Evolutionary conservation across 1,140 invertebrate species (phyloP), one percentile per base, ranked within the genome.

Genomic region (Cardiocondyla obscurior): DNA sequence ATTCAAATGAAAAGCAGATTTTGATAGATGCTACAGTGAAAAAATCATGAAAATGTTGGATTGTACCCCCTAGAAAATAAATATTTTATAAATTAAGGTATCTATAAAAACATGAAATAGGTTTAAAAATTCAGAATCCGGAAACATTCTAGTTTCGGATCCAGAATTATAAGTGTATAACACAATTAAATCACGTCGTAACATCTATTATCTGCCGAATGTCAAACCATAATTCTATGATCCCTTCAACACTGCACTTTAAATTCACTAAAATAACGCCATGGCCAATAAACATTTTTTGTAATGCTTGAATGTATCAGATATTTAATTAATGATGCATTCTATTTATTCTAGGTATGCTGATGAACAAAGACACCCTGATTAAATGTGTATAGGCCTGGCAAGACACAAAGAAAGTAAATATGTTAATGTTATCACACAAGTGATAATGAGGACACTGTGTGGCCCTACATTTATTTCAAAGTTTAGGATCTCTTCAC

Each of bases 361-460:
- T 88, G n/a, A n/a, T n/a, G n/a, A 90, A 87, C 87, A 88, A 85
- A 92, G 91, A 90, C 89, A 91, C 86, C 87, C 89, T 90, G 87
- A 92, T 91, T 87, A 92, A 90, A 91, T 90, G 89, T 90, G 91
- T 90, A 83, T 89, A 93, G 91, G 90, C 89, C 88, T 92, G 90
- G 88, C 90, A 90, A 90, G 86, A 92, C 83, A 91, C 89, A 81
- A 93, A 92, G 85, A 91, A 91, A 81, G 85, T 92, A 90, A 91
- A 90, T 89, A 89, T 92, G 83, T 92, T 88, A 92, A 87, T 72
- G 88, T 90, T 72, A 88, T 90, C 58, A 89, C 88, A 82, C 89
- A 91, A 57, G 73, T 73, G 51, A 90, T 19, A 69, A 65, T 36
- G 25, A 83, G 84, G 74, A 86, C 83, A 87, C 87, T 55, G 74